A percentile compares a stretch with the other conserved stretches of the same genome.
Conservation (phyloP, 2,888 invertebrate genomes). For the Agrypnus murinus region DNA sequence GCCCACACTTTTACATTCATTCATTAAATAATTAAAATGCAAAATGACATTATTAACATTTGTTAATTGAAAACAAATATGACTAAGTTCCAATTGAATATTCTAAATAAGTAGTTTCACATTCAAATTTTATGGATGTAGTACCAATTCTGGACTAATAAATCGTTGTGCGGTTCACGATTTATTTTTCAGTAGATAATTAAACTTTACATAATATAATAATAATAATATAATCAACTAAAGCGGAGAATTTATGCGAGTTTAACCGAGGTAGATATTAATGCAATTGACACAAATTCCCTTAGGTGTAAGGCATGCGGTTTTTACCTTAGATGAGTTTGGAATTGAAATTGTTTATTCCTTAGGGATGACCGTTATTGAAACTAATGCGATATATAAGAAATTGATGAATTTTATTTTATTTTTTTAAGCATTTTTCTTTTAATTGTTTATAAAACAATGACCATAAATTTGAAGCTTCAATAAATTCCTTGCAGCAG, state of each 20-base stretch:
- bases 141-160: too few relatives aligned
- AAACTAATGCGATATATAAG: slow-evolving; percentile 14
- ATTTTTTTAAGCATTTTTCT: too few relatives aligned
- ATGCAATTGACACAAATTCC: slow-evolving; percentile 56
- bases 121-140: too few relatives aligned
- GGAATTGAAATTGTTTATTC: slow-evolving; percentile 48
- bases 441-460: too few relatives aligned
- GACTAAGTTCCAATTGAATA: background rate
- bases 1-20: slow-evolving; percentile 29
- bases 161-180: too few relatives aligned
- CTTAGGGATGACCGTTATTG: slow-evolving; percentile 30
- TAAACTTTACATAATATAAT: slow-evolving; percentile 6
- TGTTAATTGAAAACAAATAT: background rate
- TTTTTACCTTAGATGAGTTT: slow-evolving; percentile 39
- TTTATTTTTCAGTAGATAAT: too few relatives aligned
- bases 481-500: too few relatives aligned
- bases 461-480: too few relatives aligned
- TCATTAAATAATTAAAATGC: slow-evolving; percentile 29
- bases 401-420: too few relatives aligned
- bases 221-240: background rate
- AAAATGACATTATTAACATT: slow-evolving; percentile 9
- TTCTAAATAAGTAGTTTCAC: too few relatives aligned
- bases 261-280: slow-evolving; percentile 17
- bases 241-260: slow-evolving; percentile 42
- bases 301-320: slow-evolving; percentile 55